phyloP scores from a whole-genome alignment of 2,797 vertebrate genomes.

The Sardinella longiceps region DNA sequence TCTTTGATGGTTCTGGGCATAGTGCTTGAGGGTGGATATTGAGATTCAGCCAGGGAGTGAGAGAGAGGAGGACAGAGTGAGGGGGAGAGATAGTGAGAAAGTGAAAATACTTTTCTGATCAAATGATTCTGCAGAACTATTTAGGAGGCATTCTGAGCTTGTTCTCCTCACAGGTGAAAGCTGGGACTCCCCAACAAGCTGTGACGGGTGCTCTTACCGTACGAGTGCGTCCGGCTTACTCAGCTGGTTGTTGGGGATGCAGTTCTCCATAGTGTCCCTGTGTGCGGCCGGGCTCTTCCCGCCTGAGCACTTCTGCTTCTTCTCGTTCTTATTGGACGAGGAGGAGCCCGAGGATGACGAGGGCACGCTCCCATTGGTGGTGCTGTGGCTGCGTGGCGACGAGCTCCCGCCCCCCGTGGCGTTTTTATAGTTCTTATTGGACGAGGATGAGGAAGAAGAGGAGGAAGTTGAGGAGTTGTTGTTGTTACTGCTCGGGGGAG shows the following conservation, averaged over 20 bases:
- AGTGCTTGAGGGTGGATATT: too few relatives aligned
- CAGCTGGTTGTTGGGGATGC: constrained; percentile 98
- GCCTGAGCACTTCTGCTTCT: constrained; percentile 89
- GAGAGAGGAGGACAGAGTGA: not conserved
- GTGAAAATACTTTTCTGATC: too few relatives aligned
- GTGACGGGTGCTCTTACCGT: constrained; percentile 74
- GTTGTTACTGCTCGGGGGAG: constrained; percentile 48
- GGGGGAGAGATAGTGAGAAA: not conserved
- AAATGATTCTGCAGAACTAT: not conserved
- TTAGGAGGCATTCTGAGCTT: not conserved
- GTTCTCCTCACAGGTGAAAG: not conserved
- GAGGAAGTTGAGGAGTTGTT: constrained; percentile 45
- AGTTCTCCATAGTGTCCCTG: constrained; percentile 94
- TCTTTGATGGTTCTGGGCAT: too few relatives aligned
- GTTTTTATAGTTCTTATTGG: constrained; percentile 90
- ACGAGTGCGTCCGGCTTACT: constrained; percentile 91
- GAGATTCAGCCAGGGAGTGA: too few relatives aligned
- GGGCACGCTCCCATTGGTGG: constrained; percentile 90
- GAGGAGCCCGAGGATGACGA: constrained; percentile 60
- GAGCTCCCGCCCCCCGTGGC: constrained; percentile 83
- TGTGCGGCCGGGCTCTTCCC: constrained; percentile 83
- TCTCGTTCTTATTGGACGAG: constrained; percentile 87
- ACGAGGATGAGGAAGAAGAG: constrained; percentile 73
- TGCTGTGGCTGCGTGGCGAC: constrained; percentile 91
- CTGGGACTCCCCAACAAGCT: not conserved